phyloP scores from a whole-genome alignment of 2,888 invertebrate species.

The Melipona bicolor region DNA sequence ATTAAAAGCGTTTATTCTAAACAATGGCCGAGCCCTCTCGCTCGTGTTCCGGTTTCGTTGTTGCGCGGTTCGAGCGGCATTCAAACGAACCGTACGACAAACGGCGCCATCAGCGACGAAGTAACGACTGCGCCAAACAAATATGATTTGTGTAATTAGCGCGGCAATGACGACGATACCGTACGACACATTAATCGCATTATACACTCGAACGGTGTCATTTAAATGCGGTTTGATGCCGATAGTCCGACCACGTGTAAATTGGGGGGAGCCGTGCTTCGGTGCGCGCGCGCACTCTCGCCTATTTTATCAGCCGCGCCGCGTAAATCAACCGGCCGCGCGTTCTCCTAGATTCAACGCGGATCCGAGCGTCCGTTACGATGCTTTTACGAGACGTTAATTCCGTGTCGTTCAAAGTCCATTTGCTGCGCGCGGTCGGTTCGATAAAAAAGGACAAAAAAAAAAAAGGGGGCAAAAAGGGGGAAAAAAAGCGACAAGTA shows the following conservation, averaged over 20 bases:
- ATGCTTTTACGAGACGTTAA: constrained; percentile 42
- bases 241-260: constrained; percentile 25
- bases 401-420: constrained; percentile 22
- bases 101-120: constrained; percentile 20
- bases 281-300: background rate
- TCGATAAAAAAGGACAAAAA: constrained; percentile 4
- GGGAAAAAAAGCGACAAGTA: constrained; percentile 18
- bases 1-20: background rate
- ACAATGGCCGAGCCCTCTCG: background rate
- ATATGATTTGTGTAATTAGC: constrained; percentile 45
- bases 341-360: background rate
- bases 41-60: background rate
- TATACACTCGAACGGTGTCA: constrained; percentile 27
- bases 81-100: constrained; percentile 3
- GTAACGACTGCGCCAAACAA: constrained; percentile 28
- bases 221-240: constrained; percentile 32
- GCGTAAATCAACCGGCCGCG: constrained; percentile 27
- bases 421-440: constrained; percentile 4
- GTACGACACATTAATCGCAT: constrained; percentile 37
- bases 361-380: constrained; percentile 10
- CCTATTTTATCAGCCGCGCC: constrained; percentile 30
- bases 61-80: background rate
- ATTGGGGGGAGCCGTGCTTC: constrained; percentile 31
- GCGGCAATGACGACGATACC: constrained; percentile 39
- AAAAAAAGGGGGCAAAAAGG: no score